phyloP scores from a whole-genome alignment of 2,888 invertebrate species.

The Apotomis turbidana region DNA sequence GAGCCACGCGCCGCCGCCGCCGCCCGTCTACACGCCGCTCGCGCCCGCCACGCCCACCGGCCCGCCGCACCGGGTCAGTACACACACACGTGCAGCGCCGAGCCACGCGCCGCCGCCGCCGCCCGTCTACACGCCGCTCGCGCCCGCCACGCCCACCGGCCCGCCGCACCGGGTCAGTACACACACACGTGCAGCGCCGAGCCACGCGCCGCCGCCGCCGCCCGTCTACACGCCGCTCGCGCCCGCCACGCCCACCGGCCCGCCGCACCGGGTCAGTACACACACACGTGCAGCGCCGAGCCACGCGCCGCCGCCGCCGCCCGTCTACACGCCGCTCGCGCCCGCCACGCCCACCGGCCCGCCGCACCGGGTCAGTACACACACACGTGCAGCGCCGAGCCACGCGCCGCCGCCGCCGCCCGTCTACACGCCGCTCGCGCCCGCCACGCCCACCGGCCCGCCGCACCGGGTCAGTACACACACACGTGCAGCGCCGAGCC shows the following conservation, averaged over 20 bases:
- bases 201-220: constrained; percentile 66
- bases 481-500: too few species aligned
- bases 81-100: constrained; percentile 86
- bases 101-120: constrained; percentile 66
- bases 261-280: constrained; percentile 46
- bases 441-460: too few species aligned
- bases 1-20: constrained; percentile 57
- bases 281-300: too few species aligned
- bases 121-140: constrained; percentile 80
- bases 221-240: constrained; percentile 83
- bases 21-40: constrained; percentile 81
- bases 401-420: too few species aligned
- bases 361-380: constrained; percentile 46
- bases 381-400: too few species aligned
- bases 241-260: constrained; percentile 52
- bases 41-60: constrained; percentile 61
- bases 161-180: too few species aligned
- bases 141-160: constrained; percentile 57
- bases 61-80: too few species aligned
- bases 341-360: constrained; percentile 52
- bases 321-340: constrained; percentile 82
- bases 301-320: constrained; percentile 67
- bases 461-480: too few species aligned
- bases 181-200: constrained; percentile 86
- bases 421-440: too few species aligned